Evolutionary conservation across 2,797 vertebrate genomes (phyloP).

Genomic region (Halcyon leucocephala): DNA sequence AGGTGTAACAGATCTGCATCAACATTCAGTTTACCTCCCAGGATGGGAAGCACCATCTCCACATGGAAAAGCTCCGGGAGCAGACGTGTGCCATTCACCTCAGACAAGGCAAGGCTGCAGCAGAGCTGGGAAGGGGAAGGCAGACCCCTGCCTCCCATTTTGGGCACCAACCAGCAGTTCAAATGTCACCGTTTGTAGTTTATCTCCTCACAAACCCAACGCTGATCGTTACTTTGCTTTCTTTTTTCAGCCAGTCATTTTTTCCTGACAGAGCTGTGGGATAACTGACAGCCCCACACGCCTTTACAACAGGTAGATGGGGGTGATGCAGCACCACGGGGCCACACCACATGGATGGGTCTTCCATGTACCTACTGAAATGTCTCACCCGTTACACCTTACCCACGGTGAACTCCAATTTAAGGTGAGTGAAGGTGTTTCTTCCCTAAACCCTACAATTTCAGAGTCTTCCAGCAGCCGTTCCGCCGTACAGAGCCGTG

Average conservation of each 20-base stretch:
- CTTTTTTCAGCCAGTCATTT: neutral
- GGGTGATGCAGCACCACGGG: fast-evolving
- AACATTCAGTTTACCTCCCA: neutral
- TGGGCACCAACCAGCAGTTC: neutral
- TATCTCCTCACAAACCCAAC: neutral
- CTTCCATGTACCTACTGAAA: neutral
- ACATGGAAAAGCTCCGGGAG: neutral
- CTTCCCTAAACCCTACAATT: neutral
- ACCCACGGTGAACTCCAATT: neutral
- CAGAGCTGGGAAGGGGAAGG: neutral
- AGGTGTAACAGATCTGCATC: neutral
- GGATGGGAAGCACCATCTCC: neutral
- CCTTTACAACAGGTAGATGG: neutral
- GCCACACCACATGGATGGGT: fast-evolving
- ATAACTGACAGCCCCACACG: neutral
- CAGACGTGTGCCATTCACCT: neutral
- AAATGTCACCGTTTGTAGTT: neutral
- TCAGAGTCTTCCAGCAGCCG: neutral
- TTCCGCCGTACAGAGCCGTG: neutral
- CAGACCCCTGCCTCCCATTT: neutral
- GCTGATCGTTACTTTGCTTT: neutral
- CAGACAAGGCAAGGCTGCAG: neutral
- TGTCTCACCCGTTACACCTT: neutral
- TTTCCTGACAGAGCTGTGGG: neutral
- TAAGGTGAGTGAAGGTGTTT: neutral